Base-by-base conservation (phyloP, 2,888 invertebrate genomes). In the Lasius fuliginosus region DNA sequence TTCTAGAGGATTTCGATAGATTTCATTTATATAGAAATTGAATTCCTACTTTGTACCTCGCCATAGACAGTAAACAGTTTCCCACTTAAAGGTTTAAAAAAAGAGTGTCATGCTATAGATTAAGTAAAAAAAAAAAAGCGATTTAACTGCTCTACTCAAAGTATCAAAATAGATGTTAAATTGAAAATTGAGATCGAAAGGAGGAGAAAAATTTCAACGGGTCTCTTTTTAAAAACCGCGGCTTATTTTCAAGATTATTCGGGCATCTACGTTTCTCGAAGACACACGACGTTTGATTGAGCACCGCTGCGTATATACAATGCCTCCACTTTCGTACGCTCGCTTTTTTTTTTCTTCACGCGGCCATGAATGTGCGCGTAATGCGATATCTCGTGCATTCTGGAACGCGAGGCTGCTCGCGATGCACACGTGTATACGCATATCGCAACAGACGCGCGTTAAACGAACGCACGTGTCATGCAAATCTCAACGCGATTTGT, bases 301-400 rank as follows among this genome's bases (percentile, higher is more conserved):
- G 58, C 86, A 56, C 53, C 81, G 77, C 64, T 73, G 87, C 42
- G 60, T 60, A 36, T 60, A 36, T 3, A 60, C 53, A 58, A 73
- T 56, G 56, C 74, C 33, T 53, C 56, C 53, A 53, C 8, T 60
- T 79, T 33, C 30, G 64, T 46, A 33, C 68, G 42, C 64, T 71
- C 33, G 67, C 42, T n/a, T 65, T 56, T 67, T 67, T 60, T 49
- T 82, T 53, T 53, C 49, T 68, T 86, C 75, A 73, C 71, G 62
- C 73, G 33, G 73, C 73, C 79, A 74, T 86, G 74, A 85, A 85
- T 36, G 88, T 71, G 53, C 75, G 74, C 73, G 88, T 86, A 88
- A 88, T 77, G 87, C 86, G 88, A 88, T 88, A 88, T 88, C 84
- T 82, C 86, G 65, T 86, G 87, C 86, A 82, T 86, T 87, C 76